These are phyloP conservation scores for Microtus richardsoni DNA, from an alignment of 2,113 vertebrate species.

Conservation along the genomic window DNA sequence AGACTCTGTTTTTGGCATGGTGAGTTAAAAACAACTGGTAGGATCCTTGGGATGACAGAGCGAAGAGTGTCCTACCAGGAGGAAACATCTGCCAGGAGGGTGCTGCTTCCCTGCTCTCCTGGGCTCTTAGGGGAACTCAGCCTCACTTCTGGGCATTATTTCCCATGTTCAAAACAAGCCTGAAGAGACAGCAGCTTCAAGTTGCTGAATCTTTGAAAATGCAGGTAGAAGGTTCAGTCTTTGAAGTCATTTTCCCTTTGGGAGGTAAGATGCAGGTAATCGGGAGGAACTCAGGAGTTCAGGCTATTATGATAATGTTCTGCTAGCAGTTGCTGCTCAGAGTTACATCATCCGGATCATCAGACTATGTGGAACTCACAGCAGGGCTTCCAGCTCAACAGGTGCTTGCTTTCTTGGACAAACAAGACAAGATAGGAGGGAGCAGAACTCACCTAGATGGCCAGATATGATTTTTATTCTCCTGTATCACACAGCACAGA, in stretches of 20 bases:
- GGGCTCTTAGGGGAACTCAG: neutral
- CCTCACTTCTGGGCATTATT: slow-evolving; percentile 48
- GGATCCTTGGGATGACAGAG: neutral
- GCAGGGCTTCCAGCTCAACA: slow-evolving; percentile 47
- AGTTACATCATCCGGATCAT: slow-evolving; percentile 20
- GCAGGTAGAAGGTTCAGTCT: slow-evolving; percentile 48
- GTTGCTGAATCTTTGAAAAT: slow-evolving; percentile 65
- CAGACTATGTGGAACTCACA: slow-evolving; percentile 57
- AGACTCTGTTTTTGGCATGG: slow-evolving; percentile 21
- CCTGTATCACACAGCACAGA: neutral
- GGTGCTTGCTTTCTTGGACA: slow-evolving; percentile 52
- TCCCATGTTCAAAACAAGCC: slow-evolving; percentile 50
- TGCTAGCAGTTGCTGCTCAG: slow-evolving; percentile 20
- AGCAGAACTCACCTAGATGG: neutral
- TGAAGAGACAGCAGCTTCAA: slow-evolving; percentile 43
- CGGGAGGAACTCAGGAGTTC: slow-evolving; percentile 69
- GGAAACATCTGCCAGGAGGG: neutral
- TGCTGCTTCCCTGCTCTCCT: neutral
- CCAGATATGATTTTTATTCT: neutral
- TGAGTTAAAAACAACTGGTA: neutral
- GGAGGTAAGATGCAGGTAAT: slow-evolving; percentile 78
- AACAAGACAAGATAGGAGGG: neutral
- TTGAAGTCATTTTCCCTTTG: slow-evolving; percentile 77
- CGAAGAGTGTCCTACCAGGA: neutral
- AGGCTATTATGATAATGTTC: slow-evolving; percentile 71